phyloP scores from a whole-genome alignment of 2,888 invertebrate species.

The Dolichomitus sp. region DNA sequence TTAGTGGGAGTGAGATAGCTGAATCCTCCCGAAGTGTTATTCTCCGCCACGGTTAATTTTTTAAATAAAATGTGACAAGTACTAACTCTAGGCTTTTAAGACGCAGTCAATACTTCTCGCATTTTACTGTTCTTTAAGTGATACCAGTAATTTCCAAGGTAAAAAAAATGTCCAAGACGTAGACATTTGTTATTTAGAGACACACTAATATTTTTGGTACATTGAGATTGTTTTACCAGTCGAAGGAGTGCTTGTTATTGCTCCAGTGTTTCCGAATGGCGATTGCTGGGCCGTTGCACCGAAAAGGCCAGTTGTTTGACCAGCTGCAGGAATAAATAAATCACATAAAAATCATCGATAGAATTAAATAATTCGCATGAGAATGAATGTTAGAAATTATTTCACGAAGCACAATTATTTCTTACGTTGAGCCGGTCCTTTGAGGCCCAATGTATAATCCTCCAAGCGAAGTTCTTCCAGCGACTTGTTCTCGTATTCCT shows the following conservation, averaged over 20 bases:
- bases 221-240: conserved; percentile 78
- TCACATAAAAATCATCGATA: too few relatives aligned
- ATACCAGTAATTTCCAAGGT: too few relatives aligned
- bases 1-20: too few relatives aligned
- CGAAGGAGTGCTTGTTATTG: conserved; percentile 84
- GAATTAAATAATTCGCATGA: not conserved
- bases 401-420: not conserved
- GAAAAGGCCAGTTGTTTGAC: conserved; percentile 86
- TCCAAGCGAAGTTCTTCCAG: conserved; percentile 97
- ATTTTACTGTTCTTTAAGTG: too few relatives aligned
- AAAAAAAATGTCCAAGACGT: too few relatives aligned
- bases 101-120: too few relatives aligned
- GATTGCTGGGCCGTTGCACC: conserved; percentile 83
- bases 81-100: too few relatives aligned
- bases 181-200: too few relatives aligned
- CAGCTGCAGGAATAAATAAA: conserved; percentile 54
- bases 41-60: too few relatives aligned
- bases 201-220: not conserved
- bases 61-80: too few relatives aligned
- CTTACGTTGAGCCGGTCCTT: conserved; percentile 89
- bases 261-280: conserved; percentile 87
- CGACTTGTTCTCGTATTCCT: conserved; percentile 98
- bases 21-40: too few relatives aligned
- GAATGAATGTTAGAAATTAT: not conserved
- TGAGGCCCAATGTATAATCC: conserved; percentile 96